Evolutionary conservation across 2,888 invertebrate species (phyloP), one percentile per base, ranked within the genome.

Genomic region (Cheilosia scutellata): DNA sequence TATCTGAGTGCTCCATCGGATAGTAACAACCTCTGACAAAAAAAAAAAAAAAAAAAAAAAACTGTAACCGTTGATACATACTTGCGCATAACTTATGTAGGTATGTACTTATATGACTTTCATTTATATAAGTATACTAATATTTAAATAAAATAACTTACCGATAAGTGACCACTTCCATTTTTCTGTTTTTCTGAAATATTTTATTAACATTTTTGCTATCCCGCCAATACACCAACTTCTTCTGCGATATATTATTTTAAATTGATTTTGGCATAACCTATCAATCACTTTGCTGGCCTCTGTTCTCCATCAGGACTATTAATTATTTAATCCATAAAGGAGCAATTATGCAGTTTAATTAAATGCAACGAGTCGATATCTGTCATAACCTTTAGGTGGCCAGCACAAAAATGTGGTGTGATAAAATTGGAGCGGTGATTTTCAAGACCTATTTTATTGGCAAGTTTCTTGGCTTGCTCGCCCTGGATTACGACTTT

Each of bases 271-370:
- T 27, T 13, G 13, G 11, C 51, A 27, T 5, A 16, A 31, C 11
- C 2, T 6, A 42, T 62, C 42, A 72, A 62, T 72, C 29, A 62
- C 40, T 51, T 51, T 47, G n/a, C 37, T n/a, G 47, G 4, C 9
- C n/a, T 44, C 5, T 2, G 13, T 13, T 7, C 42, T 42, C 29
- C 51, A n/a, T n/a, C n/a, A 51, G 58, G 37, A 47, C 29, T 6
- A 77, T 82, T 60, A 77, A 82, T 77, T 65, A 66, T 77, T 77
- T 29, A 82, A 29, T 11, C 57, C 33, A n/a, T 44, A 71, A 47
- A 40, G 66, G 60, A 72, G 31, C 58, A 47, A 82, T 77, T 72
- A 77, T 55, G 60, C 37, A 77, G 66, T 65, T 77, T 53, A 60
- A 77, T 77, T 77, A 51, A 51, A 44, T 16, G 9, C 31, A 63